A percentile compares a stretch with the other conserved stretches of the same genome.
Conservation (phyloP, 2,888 invertebrate genomes). For the Drosophila pseudotalamancana region DNA sequence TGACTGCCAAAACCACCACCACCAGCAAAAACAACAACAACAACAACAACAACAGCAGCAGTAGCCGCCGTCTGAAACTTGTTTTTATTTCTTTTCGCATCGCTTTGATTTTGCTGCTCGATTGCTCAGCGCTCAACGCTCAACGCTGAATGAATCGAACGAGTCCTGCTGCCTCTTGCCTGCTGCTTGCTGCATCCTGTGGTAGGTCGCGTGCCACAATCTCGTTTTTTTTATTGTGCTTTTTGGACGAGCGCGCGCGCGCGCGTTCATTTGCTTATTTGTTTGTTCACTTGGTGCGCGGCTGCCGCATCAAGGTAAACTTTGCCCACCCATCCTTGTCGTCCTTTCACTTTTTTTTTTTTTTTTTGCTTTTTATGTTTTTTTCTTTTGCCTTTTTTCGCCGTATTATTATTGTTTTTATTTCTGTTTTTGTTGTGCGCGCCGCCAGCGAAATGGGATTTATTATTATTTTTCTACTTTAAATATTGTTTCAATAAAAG, state of each 20-base stretch:
- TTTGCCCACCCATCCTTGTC: slow-evolving; percentile 36
- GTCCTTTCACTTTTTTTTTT: background rate
- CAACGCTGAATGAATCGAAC: slow-evolving; percentile 31
- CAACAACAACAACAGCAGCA: slow-evolving; percentile 36
- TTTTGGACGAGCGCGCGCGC: slow-evolving; percentile 65
- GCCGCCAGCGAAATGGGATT: slow-evolving; percentile 72
- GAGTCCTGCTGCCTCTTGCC: background rate
- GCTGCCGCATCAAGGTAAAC: slow-evolving; percentile 78
- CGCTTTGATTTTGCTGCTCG: slow-evolving; percentile 77
- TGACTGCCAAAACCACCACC: slow-evolving; percentile 66
- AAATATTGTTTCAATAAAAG: slow-evolving; percentile 74
- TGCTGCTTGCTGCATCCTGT: slow-evolving; percentile 52
- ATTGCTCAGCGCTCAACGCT: slow-evolving; percentile 57
- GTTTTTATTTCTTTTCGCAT: slow-evolving; percentile 57
- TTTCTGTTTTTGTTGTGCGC: slow-evolving; percentile 64
- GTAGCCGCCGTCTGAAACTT: slow-evolving; percentile 62
- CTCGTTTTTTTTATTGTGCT: slow-evolving; percentile 72
- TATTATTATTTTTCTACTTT: slow-evolving; percentile 72
- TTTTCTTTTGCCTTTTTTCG: slow-evolving; percentile 24
- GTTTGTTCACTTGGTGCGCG: slow-evolving; percentile 68
- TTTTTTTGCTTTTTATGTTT: slow-evolving; percentile 20
- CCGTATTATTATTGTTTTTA: slow-evolving; percentile 26
- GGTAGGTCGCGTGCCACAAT: slow-evolving; percentile 80
- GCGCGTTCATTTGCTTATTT: slow-evolving; percentile 78
- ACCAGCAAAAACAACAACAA: slow-evolving; percentile 22